A percentile compares a stretch with the other conserved stretches of the same genome.
Conservation (phyloP, 2,888 invertebrate genomes). For the Brachyptera putata region DNA sequence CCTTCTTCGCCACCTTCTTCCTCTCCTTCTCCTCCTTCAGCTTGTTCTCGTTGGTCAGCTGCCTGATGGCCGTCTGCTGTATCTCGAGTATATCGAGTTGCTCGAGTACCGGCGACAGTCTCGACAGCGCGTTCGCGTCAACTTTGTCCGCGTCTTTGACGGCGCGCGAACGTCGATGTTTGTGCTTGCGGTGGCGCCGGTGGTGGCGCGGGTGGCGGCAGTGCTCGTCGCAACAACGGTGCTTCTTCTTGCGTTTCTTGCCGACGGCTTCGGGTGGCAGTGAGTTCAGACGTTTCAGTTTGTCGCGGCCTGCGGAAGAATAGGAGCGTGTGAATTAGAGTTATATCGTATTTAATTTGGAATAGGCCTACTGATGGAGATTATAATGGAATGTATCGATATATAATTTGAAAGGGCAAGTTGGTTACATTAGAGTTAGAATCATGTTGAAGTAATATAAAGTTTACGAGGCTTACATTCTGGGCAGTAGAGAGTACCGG, state of each 20-base stretch:
- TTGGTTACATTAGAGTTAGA: too few species aligned
- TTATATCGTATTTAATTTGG: too few species aligned
- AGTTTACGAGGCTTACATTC: too few species aligned
- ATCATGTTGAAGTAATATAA: too few species aligned
- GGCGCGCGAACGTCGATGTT: conserved; percentile 61
- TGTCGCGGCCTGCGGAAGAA: conserved; percentile 46
- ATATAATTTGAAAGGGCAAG: too few species aligned
- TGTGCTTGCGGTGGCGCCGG: conserved; percentile 61
- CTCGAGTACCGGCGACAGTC: conserved; percentile 29
- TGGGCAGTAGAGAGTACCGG: too few species aligned
- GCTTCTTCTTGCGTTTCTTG: conserved; percentile 64
- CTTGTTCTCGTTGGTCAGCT: conserved; percentile 29
- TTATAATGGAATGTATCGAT: too few species aligned
- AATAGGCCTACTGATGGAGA: too few species aligned
- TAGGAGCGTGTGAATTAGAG: not conserved
- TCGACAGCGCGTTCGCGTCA: conserved; percentile 19
- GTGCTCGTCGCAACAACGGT: conserved; percentile 59
- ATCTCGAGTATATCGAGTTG: conserved; percentile 32
- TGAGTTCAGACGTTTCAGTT: conserved; percentile 41
- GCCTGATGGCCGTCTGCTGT: conserved; percentile 30
- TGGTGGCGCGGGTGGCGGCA: conserved; percentile 55
- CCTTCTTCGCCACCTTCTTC: conserved; percentile 36
- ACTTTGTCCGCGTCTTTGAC: not conserved
- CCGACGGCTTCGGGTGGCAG: conserved; percentile 38
- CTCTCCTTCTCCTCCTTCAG: conserved; percentile 6